A percentile compares a stretch with the other conserved stretches of the same genome.
Conservation (phyloP, 2,797 vertebrate species). For the Gallinago solitaria region DNA sequence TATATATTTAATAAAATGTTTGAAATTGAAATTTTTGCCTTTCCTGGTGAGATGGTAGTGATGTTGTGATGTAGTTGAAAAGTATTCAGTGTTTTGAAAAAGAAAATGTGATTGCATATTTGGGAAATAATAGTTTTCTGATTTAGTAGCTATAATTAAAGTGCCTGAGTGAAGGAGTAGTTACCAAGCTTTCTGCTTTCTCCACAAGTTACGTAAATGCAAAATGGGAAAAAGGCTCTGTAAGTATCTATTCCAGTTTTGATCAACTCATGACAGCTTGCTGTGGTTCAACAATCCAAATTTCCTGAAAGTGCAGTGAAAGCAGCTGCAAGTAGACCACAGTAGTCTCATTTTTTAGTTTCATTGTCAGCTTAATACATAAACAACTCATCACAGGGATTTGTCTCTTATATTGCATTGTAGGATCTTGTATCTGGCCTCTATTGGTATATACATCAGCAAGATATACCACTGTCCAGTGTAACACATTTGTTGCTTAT, state of each 20-base stretch:
- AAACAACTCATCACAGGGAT: not conserved
- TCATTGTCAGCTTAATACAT: not conserved
- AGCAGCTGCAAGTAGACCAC: constrained; percentile 1
- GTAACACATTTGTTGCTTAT: not conserved
- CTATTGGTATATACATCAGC: not conserved
- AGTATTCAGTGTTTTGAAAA: not conserved
- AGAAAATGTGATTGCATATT: not conserved
- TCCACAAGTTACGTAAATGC: not conserved
- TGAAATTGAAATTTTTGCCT: not conserved
- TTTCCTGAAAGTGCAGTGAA: not conserved
- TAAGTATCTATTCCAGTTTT: not conserved
- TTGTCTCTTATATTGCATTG: not conserved
- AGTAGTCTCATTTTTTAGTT: not conserved
- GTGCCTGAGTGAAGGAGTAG: not conserved
- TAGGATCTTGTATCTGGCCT: not conserved
- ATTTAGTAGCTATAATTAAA: not conserved
- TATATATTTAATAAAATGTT: not conserved
- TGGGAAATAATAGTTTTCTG: not conserved
- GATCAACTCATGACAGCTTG: not conserved
- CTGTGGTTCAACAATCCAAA: not conserved
- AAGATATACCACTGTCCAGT: not conserved
- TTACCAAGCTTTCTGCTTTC: not conserved
- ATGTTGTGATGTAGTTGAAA: not conserved
- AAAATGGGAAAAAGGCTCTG: not conserved
- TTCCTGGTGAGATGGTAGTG: not conserved